phyloP scores from a whole-genome alignment of 1,140 invertebrate species.

The Drosophila melanica region DNA sequence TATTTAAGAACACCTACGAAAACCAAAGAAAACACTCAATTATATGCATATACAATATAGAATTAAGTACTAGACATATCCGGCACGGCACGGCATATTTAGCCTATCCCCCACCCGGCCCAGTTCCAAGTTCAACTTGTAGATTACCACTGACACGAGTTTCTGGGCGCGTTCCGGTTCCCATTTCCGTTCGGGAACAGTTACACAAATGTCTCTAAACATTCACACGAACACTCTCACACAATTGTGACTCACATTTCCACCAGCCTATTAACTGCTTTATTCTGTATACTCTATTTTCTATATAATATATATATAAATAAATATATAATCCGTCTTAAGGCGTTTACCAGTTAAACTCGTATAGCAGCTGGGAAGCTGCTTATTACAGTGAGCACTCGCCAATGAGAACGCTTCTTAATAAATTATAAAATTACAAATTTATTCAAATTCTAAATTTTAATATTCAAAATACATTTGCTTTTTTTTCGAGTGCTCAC shows the following conservation, averaged over 20 bases:
- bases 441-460: too few relatives aligned
- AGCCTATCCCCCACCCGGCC: too few relatives aligned
- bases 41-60: background rate
- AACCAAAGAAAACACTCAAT: background rate
- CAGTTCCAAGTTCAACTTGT: background rate
- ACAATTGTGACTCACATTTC: conserved; percentile 49
- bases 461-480: too few relatives aligned
- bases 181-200: too few relatives aligned
- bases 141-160: background rate
- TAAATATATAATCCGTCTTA: conserved; percentile 27
- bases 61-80: background rate
- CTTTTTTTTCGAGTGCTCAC: conserved; percentile 15
- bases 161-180: too few relatives aligned
- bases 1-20: background rate
- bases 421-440: too few relatives aligned
- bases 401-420: background rate
- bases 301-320: conserved; percentile 34
- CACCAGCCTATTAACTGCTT: conserved; percentile 57
- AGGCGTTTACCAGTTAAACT: conserved; percentile 1
- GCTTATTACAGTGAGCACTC: conserved; percentile 7
- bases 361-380: background rate
- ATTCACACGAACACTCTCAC: conserved; percentile 12
- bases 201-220: conserved; percentile 35
- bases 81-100: too few relatives aligned
- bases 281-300: conserved; percentile 25